Conservation (phyloP, 2,888 invertebrate genomes). For the Nomada ferruginata region DNA sequence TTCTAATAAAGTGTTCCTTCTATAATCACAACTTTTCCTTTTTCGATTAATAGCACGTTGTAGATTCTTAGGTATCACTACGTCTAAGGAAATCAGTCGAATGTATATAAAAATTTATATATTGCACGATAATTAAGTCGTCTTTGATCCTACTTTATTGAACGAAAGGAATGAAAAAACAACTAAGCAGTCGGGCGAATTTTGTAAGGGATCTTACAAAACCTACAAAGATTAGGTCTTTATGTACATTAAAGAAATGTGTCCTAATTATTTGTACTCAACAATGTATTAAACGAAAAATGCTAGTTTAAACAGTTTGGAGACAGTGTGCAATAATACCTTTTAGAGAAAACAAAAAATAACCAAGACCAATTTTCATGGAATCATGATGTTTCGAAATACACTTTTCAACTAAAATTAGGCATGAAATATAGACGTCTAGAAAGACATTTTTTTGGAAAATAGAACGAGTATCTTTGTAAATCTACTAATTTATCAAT, state of each 20-base stretch:
- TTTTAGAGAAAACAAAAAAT: too few species aligned
- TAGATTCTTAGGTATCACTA: neutral
- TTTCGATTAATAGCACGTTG: neutral
- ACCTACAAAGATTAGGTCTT: neutral
- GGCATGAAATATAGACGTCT: neutral
- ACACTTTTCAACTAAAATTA: neutral
- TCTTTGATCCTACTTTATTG: neutral
- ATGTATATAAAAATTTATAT: conserved; percentile 27
- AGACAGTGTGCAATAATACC: too few species aligned
- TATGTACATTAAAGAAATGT: too few species aligned
- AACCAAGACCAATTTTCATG: too few species aligned
- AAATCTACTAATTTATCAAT: neutral
- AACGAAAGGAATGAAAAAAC: neutral
- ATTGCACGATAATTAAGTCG: conserved; percentile 60
- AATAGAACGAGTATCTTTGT: too few species aligned
- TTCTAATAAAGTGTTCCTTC: conserved; percentile 28
- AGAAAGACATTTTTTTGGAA: neutral
- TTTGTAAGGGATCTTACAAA: neutral
- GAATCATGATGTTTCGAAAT: too few species aligned
- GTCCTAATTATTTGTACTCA: too few species aligned
- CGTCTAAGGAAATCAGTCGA: conserved; percentile 6
- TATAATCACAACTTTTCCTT: conserved; percentile 37
- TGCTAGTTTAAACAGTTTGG: too few species aligned
- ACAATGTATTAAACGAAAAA: too few species aligned
- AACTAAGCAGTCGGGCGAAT: neutral